Conservation (phyloP, 2,888 invertebrate genomes). For the Hirtodrosophila duncani region DNA sequence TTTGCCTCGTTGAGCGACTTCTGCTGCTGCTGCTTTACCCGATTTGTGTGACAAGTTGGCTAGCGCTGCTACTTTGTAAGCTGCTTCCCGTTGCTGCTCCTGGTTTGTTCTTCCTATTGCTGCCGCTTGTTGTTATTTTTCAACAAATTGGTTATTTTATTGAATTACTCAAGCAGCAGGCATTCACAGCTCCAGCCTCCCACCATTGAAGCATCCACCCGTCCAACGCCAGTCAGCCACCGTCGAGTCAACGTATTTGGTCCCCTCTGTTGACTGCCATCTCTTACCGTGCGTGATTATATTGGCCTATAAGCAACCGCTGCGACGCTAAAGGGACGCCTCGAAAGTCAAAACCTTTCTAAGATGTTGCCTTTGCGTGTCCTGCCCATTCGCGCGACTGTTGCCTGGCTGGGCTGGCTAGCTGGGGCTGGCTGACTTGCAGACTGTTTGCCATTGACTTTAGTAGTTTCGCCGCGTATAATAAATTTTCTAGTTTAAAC, state of each 20-base stretch:
- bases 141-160: constrained; percentile 72
- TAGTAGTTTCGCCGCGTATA: constrained; percentile 70
- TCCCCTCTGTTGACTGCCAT: not conserved
- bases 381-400: constrained; percentile 2
- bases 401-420: not conserved
- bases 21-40: constrained; percentile 20
- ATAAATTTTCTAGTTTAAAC: constrained; percentile 72
- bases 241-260: not conserved
- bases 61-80: constrained; percentile 32
- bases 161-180: constrained; percentile 72
- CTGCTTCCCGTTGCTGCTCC: not conserved
- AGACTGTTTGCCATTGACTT: constrained; percentile 34
- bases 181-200: constrained; percentile 6
- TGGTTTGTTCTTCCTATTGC: too few species aligned
- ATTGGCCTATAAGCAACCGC: constrained; percentile 59
- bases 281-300: constrained; percentile 47
- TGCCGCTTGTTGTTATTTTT: constrained; percentile 64
- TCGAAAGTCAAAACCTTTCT: constrained; percentile 32
- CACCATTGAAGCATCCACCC: not conserved
- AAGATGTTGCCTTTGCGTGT: constrained; percentile 52
- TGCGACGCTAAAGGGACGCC: constrained; percentile 1
- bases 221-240: not conserved
- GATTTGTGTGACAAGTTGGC: constrained; percentile 57
- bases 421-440: not conserved
- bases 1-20: not conserved